Evolutionary conservation across 2,888 invertebrate species (phyloP).

Genomic region (Tachina fera): DNA sequence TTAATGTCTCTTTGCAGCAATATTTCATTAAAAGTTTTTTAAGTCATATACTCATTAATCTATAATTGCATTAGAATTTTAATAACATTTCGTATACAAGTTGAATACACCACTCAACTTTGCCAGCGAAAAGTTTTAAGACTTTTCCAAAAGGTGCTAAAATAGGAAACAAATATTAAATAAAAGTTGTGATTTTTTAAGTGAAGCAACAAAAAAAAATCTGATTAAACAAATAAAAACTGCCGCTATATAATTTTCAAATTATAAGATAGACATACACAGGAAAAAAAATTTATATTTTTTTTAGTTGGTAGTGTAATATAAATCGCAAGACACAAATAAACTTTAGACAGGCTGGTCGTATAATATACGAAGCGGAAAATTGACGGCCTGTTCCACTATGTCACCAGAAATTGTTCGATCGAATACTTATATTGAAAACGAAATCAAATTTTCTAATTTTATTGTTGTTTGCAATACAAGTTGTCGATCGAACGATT

Average conservation of each 20-base stretch:
- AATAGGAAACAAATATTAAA: slow-evolving; percentile 29
- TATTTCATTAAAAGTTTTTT: slow-evolving; percentile 54
- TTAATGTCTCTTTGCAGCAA: neutral
- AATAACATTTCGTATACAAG: slow-evolving; percentile 33
- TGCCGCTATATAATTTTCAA: slow-evolving; percentile 12
- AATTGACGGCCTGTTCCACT: too few species aligned
- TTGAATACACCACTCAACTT: neutral
- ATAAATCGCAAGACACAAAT: too few species aligned
- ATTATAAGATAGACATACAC: neutral
- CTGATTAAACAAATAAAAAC: slow-evolving; percentile 45
- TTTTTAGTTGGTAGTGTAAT: neutral
- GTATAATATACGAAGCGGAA: too few species aligned
- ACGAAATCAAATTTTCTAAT: too few species aligned
- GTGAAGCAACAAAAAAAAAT: slow-evolving; percentile 34
- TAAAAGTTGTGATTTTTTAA: slow-evolving; percentile 9
- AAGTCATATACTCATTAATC: slow-evolving; percentile 48
- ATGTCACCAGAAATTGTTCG: too few species aligned
- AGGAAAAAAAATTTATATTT: neutral
- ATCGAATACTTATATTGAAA: too few species aligned
- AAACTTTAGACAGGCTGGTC: too few species aligned
- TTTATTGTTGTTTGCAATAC: too few species aligned
- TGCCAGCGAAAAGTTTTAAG: slow-evolving; percentile 18
- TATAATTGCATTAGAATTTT: slow-evolving; percentile 49
- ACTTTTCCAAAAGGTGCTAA: slow-evolving; percentile 44
- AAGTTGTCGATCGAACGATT: too few species aligned